Percentiles rank a stretch among this genome's conserved stretches.
Evolutionary conservation across 2,888 invertebrate genomes (phyloP).

Genomic region (Oxycera nigricornis): DNA sequence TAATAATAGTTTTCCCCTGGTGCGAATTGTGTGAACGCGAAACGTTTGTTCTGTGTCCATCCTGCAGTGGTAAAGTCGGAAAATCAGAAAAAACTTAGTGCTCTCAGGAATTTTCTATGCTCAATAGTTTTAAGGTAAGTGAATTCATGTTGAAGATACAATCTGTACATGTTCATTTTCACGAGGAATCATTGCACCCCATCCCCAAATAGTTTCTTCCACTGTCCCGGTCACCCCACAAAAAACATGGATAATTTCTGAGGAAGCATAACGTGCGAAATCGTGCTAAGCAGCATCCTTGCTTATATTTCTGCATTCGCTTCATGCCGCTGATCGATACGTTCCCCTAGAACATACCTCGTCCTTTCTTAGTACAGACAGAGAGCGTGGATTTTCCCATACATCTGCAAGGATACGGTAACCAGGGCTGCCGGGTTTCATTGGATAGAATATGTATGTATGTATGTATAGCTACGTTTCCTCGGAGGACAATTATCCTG

Average conservation of each 20-base stretch:
- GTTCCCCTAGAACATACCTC: constrained; percentile 5
- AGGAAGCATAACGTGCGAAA: constrained; percentile 14
- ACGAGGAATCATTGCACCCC: no score
- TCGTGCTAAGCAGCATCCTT: constrained; percentile 14
- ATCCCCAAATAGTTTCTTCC: no score
- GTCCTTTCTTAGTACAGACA: neutral
- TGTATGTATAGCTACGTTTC: no score
- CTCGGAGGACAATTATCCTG: no score
- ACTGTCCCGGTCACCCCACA: neutral
- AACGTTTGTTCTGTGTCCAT: neutral
- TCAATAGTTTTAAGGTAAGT: constrained; percentile 15
- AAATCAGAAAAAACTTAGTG: neutral
- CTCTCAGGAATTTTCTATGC: constrained; percentile 4
- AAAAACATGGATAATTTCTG: neutral
- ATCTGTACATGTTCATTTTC: no score
- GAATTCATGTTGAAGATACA: neutral
- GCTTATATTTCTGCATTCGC: neutral
- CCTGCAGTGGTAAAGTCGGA: neutral
- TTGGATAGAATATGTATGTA: neutral
- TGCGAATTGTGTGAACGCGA: neutral
- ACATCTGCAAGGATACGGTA: neutral
- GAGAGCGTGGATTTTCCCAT: neutral
- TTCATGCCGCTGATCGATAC: constrained; percentile 17
- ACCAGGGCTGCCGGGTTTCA: neutral
- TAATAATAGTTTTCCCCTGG: neutral